phyloP scores from a whole-genome alignment of 2,888 invertebrate genomes.

The Apocheima hispidaria region DNA sequence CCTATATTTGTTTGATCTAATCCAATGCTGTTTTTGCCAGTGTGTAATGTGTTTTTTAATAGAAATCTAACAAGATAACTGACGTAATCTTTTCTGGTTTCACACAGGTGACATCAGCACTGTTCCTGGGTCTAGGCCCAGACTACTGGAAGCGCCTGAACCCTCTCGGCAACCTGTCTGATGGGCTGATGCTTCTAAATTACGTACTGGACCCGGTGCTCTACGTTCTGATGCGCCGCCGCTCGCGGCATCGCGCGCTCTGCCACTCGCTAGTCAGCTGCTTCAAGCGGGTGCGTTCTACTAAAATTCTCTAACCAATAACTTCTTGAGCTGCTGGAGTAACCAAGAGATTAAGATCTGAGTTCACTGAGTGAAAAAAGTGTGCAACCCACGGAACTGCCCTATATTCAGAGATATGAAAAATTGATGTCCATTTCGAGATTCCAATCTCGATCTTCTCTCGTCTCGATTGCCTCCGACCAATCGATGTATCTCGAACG shows the following conservation, averaged over 20 bases:
- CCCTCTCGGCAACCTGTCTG: constrained; percentile 86
- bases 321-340: not conserved
- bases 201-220: constrained; percentile 94
- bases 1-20: no score
- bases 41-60: no score
- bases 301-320: not conserved
- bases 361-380: no score
- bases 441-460: no score
- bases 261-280: constrained; percentile 70
- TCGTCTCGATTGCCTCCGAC: no score
- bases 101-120: constrained; percentile 84
- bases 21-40: no score
- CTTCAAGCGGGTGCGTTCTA: constrained; percentile 71
- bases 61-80: not conserved
- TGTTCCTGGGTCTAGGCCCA: constrained; percentile 78
- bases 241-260: constrained; percentile 53
- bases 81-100: constrained; percentile 24
- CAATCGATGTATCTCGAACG: no score
- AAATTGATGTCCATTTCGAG: no score
- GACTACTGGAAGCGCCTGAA: constrained; percentile 61
- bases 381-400: no score
- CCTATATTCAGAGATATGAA: no score
- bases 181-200: constrained; percentile 92
- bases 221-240: constrained; percentile 90
- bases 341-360: no score